A percentile compares a stretch with the other conserved stretches of the same genome.
These are phyloP conservation scores for Yponomeuta sedellus DNA, from an alignment of 2,888 invertebrate species.

Conservation along the genomic window DNA sequence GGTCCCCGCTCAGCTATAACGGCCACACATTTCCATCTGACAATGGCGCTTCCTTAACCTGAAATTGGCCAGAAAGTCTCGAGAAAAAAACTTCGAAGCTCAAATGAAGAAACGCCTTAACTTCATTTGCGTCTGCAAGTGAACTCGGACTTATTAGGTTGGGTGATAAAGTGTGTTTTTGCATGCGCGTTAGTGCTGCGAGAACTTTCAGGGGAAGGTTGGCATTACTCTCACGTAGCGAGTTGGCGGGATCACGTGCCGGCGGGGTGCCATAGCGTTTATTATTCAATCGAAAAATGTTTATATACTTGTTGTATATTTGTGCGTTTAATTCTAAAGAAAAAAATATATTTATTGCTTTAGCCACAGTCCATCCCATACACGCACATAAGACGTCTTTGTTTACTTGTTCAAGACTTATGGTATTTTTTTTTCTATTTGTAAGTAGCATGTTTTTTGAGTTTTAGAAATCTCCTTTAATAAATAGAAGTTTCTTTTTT, in stretches of 20 bases:
- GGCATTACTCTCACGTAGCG: conserved; percentile 49
- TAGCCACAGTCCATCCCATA: neutral
- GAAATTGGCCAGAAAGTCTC: conserved; percentile 28
- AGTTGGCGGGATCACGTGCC: conserved; percentile 43
- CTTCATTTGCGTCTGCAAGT: conserved; percentile 30
- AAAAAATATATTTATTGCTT: neutral
- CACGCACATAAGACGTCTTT: no score
- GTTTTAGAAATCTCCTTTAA: no score
- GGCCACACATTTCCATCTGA: conserved; percentile 51
- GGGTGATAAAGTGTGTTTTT: conserved; percentile 48
- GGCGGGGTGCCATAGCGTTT: conserved; percentile 47
- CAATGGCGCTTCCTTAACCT: conserved; percentile 40
- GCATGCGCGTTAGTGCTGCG: conserved; percentile 19
- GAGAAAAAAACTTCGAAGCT: conserved; percentile 42
- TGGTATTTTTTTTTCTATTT: no score
- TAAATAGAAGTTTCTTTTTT: no score
- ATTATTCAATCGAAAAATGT: conserved; percentile 63
- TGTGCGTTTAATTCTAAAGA: neutral
- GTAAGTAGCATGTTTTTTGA: no score
- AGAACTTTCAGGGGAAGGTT: conserved; percentile 19
- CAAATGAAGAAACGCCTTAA: conserved; percentile 30
- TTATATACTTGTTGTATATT: conserved; percentile 45
- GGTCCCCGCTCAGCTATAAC: conserved; percentile 43
- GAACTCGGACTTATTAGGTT: conserved; percentile 32
- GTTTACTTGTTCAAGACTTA: no score